Percentiles rank a stretch among this genome's conserved stretches.
Evolutionary conservation across 2,113 vertebrate species (phyloP).

Genomic region (Muntiacus muntjak): DNA sequence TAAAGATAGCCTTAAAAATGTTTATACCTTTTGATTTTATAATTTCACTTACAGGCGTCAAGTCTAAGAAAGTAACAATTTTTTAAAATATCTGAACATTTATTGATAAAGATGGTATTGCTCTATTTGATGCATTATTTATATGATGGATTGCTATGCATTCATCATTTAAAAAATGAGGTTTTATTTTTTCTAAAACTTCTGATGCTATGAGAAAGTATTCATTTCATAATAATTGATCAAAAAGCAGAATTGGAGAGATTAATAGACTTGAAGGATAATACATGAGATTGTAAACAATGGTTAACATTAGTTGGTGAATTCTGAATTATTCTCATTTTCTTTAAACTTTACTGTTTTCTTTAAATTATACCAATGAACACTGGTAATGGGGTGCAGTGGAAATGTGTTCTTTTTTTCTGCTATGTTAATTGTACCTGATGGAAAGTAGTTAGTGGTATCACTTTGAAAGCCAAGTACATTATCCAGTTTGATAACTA

Average conservation of each 20-base stretch:
- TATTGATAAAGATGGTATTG: background rate
- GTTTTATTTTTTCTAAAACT: background rate
- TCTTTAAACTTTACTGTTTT: background rate
- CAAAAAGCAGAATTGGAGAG: background rate
- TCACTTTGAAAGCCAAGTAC: background rate
- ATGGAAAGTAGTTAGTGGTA: background rate
- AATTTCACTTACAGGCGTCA: background rate
- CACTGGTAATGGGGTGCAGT: background rate
- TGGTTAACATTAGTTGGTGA: background rate
- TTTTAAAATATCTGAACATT: background rate
- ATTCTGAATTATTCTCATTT: slow-evolving; percentile 23
- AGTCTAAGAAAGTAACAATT: background rate
- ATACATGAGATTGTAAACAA: background rate
- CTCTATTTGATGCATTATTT: background rate
- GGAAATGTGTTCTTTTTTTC: background rate
- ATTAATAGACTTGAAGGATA: background rate
- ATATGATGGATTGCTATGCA: background rate
- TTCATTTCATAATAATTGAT: background rate
- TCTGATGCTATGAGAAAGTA: background rate
- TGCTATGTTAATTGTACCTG: background rate
- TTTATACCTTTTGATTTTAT: background rate
- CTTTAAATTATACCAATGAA: background rate
- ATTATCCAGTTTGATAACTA: background rate
- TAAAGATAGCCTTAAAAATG: background rate
- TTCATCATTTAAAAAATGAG: background rate